Evolutionary conservation across 2,888 invertebrate genomes (phyloP), one percentile per base, ranked within the genome.

Genomic region (Apotomis turbidana): DNA sequence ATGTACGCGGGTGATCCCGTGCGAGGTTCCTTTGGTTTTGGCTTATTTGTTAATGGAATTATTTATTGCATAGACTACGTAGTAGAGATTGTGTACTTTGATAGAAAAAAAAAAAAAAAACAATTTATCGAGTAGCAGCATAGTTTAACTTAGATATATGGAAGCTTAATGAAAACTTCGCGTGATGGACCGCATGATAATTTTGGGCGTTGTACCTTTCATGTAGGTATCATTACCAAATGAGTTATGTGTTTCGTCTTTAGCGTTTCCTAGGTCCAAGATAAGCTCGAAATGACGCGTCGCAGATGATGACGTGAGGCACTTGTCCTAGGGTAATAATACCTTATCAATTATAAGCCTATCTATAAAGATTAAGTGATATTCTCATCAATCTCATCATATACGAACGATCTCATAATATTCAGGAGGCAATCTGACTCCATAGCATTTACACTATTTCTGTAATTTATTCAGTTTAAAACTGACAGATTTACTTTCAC

Each of bases 1-100:
- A 66, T 60, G 60, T 15, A 54, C 38, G 38, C 59, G 54, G 59
- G 36, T 66, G 52, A 66, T 66, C 54, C 44, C 27, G 6, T 64
- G 57, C 49, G 52, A 51, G 12, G 49, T 57, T n/a, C 41, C 13
- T 70, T 70, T 57, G 27, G 59, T 64, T 71, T 59, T 68, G 60
- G 66, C 66, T 60, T 66, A 51, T 55, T 62, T 66, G 38, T 44
- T 54, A 54, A 64, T 36, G 58, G 54, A 60, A 60, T 71, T 71
- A 71, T 71, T 66, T 66, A 66, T 71, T 71, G 66, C 66, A 55
- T 71, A 66, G 60, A 64, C 52, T 64, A 62, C 44, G 46, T 71
- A 60, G 44, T 49, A 60, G 54, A 49, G 27, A 27, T 27, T 57
- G 46, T 66, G 41, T 12, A 70, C 15, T 57, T 62, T 63, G 55